These are phyloP conservation scores for Diadophis punctatus DNA, from an alignment of 2,113 vertebrate species.

Conservation along the genomic window DNA sequence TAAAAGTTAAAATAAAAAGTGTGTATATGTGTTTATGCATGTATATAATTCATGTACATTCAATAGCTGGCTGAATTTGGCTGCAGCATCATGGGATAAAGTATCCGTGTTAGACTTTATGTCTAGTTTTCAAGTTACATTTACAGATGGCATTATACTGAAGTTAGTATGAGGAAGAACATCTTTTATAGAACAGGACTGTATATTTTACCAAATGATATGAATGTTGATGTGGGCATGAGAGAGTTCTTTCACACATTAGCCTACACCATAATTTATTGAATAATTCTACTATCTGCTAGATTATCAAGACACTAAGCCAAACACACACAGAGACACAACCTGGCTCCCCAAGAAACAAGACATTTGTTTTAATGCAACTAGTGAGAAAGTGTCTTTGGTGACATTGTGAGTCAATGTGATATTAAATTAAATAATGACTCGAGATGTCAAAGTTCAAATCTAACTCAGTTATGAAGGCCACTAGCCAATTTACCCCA, in stretches of 20 bases:
- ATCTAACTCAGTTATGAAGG: not conserved
- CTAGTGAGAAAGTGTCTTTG: not conserved
- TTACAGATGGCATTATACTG: not conserved
- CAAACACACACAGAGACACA: not conserved
- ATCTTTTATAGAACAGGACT: not conserved
- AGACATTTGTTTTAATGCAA: not conserved
- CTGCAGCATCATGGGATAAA: not conserved
- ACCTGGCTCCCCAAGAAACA: not conserved
- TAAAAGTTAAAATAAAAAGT: too few relatives aligned
- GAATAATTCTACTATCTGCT: not conserved
- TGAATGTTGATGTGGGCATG: not conserved
- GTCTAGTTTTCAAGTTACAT: not conserved
- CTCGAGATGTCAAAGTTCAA: not conserved
- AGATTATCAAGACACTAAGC: not conserved
- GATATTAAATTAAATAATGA: not conserved
- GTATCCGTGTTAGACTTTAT: not conserved
- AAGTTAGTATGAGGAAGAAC: not conserved
- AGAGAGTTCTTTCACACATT: not conserved
- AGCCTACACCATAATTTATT: not conserved
- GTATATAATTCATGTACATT: not conserved
- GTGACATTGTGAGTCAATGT: not conserved
- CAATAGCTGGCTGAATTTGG: not conserved
- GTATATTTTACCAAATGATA: not conserved
- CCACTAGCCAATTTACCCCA: not conserved
- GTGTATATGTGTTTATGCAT: too few relatives aligned